phyloP scores from a whole-genome alignment of 2,113 vertebrate species.

The Potamarius usumacintae region DNA sequence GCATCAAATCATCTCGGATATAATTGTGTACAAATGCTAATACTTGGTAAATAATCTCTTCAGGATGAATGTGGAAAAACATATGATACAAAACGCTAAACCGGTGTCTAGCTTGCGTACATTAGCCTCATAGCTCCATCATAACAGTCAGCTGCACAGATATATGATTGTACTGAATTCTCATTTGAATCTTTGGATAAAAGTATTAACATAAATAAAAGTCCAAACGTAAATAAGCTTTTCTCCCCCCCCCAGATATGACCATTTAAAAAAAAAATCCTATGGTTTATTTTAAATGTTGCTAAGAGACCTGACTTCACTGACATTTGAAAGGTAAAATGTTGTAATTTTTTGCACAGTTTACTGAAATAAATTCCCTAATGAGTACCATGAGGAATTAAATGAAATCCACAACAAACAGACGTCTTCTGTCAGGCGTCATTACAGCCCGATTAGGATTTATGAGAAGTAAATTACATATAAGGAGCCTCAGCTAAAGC shows the following conservation, averaged over 20 bases:
- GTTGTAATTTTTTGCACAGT: not conserved
- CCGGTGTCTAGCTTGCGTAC: not conserved
- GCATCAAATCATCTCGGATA: not conserved
- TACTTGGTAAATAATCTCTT: not conserved
- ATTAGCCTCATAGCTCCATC: not conserved
- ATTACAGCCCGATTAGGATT: slow-evolving; percentile 32
- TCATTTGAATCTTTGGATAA: not conserved
- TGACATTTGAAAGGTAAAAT: not conserved
- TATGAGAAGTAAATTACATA: slow-evolving; percentile 7
- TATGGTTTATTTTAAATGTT: not conserved
- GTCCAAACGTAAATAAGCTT: not conserved
- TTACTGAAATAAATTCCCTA: slow-evolving; percentile 13
- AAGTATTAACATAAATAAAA: not conserved
- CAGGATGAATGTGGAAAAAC: not conserved
- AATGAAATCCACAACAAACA: slow-evolving; percentile 22
- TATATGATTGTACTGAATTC: not conserved
- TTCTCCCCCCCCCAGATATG: not conserved
- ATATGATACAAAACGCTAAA: not conserved
- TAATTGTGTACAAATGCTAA: not conserved
- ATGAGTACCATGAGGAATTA: not conserved
- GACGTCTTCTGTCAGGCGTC: not conserved
- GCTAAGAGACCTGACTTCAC: not conserved
- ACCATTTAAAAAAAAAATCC: too few relatives aligned
- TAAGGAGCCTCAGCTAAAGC: slow-evolving; percentile 4
- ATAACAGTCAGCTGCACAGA: not conserved